Conservation (phyloP, 2,113 vertebrate genomes). For the Gnathonemus longibarbis region DNA sequence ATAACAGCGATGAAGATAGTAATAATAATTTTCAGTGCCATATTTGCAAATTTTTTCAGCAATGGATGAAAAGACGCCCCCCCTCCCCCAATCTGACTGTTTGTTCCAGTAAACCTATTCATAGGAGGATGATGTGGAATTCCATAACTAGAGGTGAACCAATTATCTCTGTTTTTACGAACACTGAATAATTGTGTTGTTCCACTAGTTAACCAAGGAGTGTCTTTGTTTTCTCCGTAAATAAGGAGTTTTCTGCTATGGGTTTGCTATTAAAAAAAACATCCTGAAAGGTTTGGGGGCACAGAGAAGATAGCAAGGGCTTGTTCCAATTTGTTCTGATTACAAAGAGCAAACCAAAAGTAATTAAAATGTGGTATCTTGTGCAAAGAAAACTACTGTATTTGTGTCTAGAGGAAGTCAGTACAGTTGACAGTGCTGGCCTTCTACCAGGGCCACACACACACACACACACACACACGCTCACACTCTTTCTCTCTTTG, state of each 20-base stretch:
- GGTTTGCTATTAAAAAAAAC: not conserved
- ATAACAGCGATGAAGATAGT: not conserved
- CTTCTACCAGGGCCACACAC: not conserved
- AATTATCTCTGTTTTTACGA: conserved; percentile 12
- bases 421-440: conserved; percentile 14
- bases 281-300: conserved; percentile 5
- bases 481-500: not conserved
- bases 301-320: conserved; percentile 5
- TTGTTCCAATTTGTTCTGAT: conserved; percentile 19
- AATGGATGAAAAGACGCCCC: not conserved
- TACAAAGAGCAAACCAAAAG: conserved; percentile 24
- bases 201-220: conserved; percentile 12
- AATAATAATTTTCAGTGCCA: not conserved
- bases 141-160: not conserved
- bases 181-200: conserved; percentile 11
- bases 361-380: conserved; percentile 1
- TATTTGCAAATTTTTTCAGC: not conserved
- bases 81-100: not conserved
- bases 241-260: not conserved
- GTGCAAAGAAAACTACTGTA: conserved; percentile 13
- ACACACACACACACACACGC: not conserved
- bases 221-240: not conserved
- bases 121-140: not conserved
- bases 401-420: conserved; percentile 20
- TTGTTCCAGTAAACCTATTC: not conserved